Conservation (phyloP, 2,113 vertebrate species). For the Tachysurus vachellii region DNA sequence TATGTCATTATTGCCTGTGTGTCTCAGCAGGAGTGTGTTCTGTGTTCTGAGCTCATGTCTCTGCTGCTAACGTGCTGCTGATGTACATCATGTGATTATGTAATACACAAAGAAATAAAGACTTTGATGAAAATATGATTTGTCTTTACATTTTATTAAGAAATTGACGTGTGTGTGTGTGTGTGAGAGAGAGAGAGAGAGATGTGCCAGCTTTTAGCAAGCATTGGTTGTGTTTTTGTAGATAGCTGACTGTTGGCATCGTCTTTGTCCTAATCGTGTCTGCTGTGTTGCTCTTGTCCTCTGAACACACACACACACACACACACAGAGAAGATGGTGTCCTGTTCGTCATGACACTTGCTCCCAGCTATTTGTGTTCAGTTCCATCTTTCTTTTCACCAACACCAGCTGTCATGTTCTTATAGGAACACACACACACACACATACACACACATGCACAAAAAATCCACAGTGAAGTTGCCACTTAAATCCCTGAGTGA, state of each 20-base stretch:
- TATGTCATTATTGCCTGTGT: too few species aligned
- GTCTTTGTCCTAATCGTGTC: conserved; percentile 33
- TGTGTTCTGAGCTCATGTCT: not conserved
- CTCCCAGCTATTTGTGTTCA: conserved; percentile 28
- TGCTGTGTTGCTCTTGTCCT: conserved; percentile 3
- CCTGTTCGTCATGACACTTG: conserved; percentile 15
- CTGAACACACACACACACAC: not conserved
- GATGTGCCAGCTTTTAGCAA: conserved; percentile 31
- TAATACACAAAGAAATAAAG: conserved; percentile 24
- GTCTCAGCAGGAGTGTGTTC: not conserved
- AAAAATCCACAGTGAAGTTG: not conserved
- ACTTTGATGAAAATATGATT: not conserved
- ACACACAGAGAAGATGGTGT: not conserved
- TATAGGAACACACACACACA: not conserved
- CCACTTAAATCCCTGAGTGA: not conserved
- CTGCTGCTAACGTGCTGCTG: not conserved
- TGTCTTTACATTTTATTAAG: not conserved
- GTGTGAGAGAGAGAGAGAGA: not conserved
- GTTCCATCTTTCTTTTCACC: conserved; percentile 13
- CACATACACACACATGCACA: not conserved
- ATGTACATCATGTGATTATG: conserved; percentile 8
- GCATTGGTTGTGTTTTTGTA: conserved; percentile 46
- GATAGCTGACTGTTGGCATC: conserved; percentile 48
- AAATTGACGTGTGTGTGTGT: not conserved
- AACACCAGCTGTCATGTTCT: conserved; percentile 15